Evolutionary conservation across 2,797 vertebrate genomes (phyloP).

Genomic region (Crax fasciolata): DNA sequence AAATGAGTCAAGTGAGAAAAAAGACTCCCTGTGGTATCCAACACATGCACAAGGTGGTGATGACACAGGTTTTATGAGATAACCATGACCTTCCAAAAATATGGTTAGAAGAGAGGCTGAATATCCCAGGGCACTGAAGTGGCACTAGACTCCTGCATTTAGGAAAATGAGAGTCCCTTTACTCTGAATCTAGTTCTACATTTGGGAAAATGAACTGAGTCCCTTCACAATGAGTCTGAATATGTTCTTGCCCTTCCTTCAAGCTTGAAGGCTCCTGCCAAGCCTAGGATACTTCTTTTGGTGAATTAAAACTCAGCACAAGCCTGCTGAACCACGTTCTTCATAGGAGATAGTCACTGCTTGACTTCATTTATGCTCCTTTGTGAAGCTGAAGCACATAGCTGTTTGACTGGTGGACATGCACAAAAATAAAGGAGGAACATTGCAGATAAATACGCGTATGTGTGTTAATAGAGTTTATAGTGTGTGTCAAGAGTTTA

Average conservation of each 20-base stretch:
- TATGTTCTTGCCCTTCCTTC: background rate
- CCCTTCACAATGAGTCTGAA: background rate
- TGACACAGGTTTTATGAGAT: background rate
- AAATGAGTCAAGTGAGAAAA: background rate
- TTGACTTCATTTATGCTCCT: background rate
- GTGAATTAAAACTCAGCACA: background rate
- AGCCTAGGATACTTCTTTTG: background rate
- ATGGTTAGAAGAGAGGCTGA: background rate
- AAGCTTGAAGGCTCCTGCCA: background rate
- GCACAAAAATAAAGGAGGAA: background rate
- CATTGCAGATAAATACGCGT: background rate
- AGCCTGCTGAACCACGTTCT: background rate
- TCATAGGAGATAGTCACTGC: background rate
- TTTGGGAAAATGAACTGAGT: background rate
- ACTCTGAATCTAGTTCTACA: background rate
- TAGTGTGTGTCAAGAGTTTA: background rate
- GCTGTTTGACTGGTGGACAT: background rate
- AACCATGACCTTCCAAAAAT: background rate
- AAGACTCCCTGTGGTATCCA: background rate
- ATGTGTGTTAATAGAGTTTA: background rate
- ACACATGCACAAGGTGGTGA: background rate
- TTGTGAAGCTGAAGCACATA: background rate
- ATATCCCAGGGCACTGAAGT: background rate
- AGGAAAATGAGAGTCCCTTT: background rate
- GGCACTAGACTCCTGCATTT: too few species aligned